Conservation (phyloP, 2,797 vertebrate genomes). For the Esox lucius region DNA sequence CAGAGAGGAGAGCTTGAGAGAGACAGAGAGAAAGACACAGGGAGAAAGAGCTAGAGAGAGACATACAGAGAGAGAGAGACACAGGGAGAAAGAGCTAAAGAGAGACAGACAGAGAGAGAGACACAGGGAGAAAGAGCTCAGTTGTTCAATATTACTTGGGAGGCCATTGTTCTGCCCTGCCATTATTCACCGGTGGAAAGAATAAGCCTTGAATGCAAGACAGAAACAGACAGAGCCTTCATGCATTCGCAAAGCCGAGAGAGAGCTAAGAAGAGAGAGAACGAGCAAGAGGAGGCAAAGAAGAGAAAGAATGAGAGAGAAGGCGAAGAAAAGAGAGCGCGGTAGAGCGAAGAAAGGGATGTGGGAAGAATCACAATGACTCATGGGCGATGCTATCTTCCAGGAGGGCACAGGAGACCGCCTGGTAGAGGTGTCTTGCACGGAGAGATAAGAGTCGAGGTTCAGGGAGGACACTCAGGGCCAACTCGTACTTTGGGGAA, state of each 20-base stretch:
- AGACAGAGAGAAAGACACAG: neutral
- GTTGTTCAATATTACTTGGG: slow-evolving; percentile 69
- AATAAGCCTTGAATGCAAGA: slow-evolving; percentile 30
- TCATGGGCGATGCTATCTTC: neutral
- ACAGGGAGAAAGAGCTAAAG: neutral
- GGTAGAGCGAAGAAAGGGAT: slow-evolving; percentile 10
- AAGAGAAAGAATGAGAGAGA: neutral
- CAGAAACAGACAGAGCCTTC: slow-evolving; percentile 5
- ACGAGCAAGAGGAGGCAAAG: slow-evolving; percentile 16
- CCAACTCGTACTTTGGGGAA: neutral
- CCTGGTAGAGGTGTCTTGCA: slow-evolving; percentile 1
- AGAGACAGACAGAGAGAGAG: slow-evolving; percentile 23
- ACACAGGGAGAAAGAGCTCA: slow-evolving; percentile 21
- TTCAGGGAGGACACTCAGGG: neutral
- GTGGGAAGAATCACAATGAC: slow-evolving; percentile 1
- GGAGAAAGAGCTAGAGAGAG: slow-evolving; percentile 5
- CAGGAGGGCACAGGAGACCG: slow-evolving; percentile 14
- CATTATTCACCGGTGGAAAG: slow-evolving; percentile 66
- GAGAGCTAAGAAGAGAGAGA: slow-evolving; percentile 23
- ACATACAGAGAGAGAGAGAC: neutral
- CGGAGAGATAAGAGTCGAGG: neutral
- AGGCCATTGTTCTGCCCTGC: slow-evolving; percentile 67
- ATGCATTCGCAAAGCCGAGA: slow-evolving; percentile 25
- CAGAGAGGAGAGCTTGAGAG: neutral
- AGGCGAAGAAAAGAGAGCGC: neutral